A percentile compares a stretch with the other conserved stretches of the same genome.
Conservation (phyloP, 2,113 vertebrate genomes). For the Okapia johnstoni region DNA sequence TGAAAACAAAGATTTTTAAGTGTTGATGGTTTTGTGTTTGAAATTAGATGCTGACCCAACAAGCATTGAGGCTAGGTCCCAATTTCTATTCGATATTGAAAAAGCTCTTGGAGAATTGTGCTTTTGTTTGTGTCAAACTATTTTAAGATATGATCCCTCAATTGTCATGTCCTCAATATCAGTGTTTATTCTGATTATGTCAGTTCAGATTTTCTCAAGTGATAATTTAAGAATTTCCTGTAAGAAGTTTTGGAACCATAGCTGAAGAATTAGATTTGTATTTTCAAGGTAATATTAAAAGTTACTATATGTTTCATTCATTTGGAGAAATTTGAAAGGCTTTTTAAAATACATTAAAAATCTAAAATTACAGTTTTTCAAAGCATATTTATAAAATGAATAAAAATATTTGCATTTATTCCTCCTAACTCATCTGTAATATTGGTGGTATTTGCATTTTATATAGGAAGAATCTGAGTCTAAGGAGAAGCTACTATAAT, state of each 20-base stretch:
- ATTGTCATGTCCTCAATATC: neutral
- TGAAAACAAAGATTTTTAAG: neutral
- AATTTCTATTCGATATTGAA: constrained; percentile 9
- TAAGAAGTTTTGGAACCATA: neutral
- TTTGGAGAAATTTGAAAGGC: neutral
- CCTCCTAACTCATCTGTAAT: neutral
- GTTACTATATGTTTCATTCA: neutral
- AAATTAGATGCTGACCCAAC: constrained; percentile 2
- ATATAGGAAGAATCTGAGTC: neutral
- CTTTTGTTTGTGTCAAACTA: constrained; percentile 16
- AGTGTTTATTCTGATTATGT: neutral
- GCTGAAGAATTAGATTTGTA: constrained; percentile 6
- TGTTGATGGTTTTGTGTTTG: constrained; percentile 9
- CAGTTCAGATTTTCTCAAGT: constrained; percentile 45
- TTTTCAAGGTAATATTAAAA: constrained; percentile 42
- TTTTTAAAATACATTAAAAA: neutral
- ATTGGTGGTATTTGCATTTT: neutral
- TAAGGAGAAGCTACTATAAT: constrained; percentile 11
- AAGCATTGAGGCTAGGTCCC: neutral
- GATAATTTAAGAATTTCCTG: neutral
- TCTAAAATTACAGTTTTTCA: neutral
- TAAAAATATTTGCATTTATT: constrained; percentile 36
- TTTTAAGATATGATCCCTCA: constrained; percentile 20
- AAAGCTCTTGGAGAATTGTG: neutral
- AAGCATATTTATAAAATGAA: neutral